Conservation (phyloP, 2,113 vertebrate species). For the Callorhinus ursinus region DNA sequence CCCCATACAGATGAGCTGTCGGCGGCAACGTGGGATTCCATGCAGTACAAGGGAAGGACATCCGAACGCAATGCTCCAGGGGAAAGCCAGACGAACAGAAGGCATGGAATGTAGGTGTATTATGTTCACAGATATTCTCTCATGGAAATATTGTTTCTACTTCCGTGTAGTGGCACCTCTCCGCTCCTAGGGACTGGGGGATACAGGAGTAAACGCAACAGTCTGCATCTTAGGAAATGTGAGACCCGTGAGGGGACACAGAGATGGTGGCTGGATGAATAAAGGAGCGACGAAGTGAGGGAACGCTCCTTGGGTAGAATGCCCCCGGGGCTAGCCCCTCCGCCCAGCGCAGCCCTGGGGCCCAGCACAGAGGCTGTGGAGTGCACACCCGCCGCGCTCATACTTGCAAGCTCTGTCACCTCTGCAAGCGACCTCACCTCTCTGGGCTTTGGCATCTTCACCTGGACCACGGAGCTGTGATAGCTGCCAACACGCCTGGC, state of each 20-base stretch:
- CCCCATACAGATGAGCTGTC: neutral
- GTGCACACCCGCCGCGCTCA: neutral
- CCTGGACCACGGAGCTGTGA: neutral
- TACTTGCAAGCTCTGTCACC: neutral
- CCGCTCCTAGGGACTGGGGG: too few species aligned
- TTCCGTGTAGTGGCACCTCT: neutral
- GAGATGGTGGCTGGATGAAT: neutral
- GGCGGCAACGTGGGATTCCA: too few species aligned
- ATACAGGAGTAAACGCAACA: neutral
- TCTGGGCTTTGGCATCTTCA: neutral
- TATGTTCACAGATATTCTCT: neutral
- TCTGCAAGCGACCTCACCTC: neutral
- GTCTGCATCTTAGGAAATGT: neutral
- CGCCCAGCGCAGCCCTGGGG: too few species aligned
- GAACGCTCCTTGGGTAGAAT: neutral
- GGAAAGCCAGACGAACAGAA: neutral
- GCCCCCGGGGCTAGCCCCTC: neutral
- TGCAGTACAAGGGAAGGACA: too few species aligned
- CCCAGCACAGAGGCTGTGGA: neutral
- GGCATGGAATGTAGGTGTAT: fast-evolving
- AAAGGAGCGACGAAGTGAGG: neutral
- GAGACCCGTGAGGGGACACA: neutral
- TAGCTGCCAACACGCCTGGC: neutral
- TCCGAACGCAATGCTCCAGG: neutral
- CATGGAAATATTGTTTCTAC: neutral